Percentiles rank a stretch among this genome's conserved stretches.
Evolutionary conservation across 2,888 invertebrate genomes (phyloP).

Genomic region (Chaetogeoica ovagalla): DNA sequence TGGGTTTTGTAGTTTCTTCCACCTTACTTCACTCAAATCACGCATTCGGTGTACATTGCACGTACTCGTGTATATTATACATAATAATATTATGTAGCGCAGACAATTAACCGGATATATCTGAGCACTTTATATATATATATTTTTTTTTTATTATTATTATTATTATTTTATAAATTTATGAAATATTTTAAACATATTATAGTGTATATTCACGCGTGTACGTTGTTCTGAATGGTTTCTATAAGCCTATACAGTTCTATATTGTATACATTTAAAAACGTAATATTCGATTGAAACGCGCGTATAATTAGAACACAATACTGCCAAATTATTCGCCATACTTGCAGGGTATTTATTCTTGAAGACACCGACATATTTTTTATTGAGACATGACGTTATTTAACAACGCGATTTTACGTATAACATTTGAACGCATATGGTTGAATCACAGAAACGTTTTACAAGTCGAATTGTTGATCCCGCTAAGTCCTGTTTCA

Average conservation of each 20-base stretch:
- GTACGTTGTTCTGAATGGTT: neutral
- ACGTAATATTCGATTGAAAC: too few species aligned
- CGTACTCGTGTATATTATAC: slow-evolving; percentile 1
- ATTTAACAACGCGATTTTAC: too few species aligned
- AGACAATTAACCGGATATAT: slow-evolving; percentile 51
- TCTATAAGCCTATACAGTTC: neutral
- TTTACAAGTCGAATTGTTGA: neutral
- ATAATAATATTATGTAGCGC: neutral
- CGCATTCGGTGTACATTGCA: slow-evolving; percentile 46
- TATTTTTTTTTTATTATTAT: slow-evolving; percentile 22
- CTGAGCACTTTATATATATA: slow-evolving; percentile 27
- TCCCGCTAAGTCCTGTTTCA: neutral
- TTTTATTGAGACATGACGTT: too few species aligned
- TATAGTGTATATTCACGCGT: neutral
- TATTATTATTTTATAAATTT: slow-evolving; percentile 17
- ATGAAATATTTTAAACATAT: neutral
- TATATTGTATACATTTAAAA: neutral
- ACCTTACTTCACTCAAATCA: slow-evolving; percentile 48
- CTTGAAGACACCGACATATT: too few species aligned
- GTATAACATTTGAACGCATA: too few species aligned
- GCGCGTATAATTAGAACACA: too few species aligned
- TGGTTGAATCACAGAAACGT: too few species aligned
- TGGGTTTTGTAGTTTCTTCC: slow-evolving; percentile 51
- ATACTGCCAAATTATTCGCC: too few species aligned
- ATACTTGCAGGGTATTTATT: too few species aligned